A percentile compares a stretch with the other conserved stretches of the same genome.
These are phyloP conservation scores for Tragelaphus buxtoni DNA, from an alignment of 2,113 vertebrate species.

Conservation along the genomic window DNA sequence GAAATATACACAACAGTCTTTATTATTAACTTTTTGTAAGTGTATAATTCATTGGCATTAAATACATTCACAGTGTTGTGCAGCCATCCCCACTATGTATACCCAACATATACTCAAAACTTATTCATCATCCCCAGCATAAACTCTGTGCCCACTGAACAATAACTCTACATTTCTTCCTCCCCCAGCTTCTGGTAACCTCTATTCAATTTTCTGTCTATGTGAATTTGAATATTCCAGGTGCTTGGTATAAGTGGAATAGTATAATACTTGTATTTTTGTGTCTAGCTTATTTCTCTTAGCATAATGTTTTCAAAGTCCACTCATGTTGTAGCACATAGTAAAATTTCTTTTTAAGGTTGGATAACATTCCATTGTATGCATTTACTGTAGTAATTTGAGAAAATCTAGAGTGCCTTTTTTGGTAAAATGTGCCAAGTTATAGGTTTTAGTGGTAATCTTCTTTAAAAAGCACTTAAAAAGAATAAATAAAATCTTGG, in stretches of 20 bases:
- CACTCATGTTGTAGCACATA: background rate
- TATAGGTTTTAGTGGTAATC: background rate
- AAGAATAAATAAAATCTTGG: background rate
- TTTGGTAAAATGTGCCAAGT: constrained; percentile 11
- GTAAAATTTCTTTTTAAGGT: constrained; percentile 28
- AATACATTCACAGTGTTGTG: background rate
- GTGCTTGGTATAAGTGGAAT: background rate
- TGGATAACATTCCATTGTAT: background rate
- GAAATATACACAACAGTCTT: background rate
- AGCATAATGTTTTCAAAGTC: background rate
- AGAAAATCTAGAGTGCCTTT: background rate
- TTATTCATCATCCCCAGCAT: background rate
- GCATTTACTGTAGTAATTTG: background rate
- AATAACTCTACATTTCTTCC: background rate
- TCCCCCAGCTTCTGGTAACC: background rate
- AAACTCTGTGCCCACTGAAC: background rate
- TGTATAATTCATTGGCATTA: background rate
- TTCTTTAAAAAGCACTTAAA: constrained; percentile 43
- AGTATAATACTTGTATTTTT: background rate
- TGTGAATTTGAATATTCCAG: background rate
- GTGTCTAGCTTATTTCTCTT: constrained; percentile 3
- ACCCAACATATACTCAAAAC: background rate
- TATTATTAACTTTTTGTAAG: background rate
- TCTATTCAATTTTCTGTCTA: background rate
- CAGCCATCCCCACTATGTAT: background rate